These are phyloP conservation scores for Macropodus opercularis DNA, from an alignment of 2,797 vertebrate species.

Conservation along the genomic window DNA sequence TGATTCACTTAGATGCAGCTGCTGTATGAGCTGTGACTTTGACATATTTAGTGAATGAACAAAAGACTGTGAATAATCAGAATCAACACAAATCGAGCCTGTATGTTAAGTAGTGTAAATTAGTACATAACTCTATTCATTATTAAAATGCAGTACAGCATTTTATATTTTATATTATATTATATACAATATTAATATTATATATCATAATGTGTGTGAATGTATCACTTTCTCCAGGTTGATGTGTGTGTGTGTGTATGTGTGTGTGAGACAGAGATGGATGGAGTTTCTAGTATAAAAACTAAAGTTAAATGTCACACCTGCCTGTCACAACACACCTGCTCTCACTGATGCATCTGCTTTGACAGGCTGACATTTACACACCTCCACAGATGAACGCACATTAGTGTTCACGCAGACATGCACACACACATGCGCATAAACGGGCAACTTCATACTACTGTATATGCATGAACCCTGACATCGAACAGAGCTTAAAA, in stretches of 20 bases:
- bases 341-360: slow-evolving; percentile 64
- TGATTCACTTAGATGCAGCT: not conserved
- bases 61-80: not conserved
- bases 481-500: slow-evolving; percentile 6
- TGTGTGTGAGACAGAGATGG: slow-evolving; percentile 71
- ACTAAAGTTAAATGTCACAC: slow-evolving; percentile 84
- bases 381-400: slow-evolving; percentile 61
- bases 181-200: too few species aligned
- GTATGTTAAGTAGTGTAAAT: not conserved
- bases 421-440: slow-evolving; percentile 18
- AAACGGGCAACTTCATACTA: too few species aligned
- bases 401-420: slow-evolving; percentile 7
- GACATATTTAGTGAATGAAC: not conserved
- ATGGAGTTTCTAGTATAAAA: slow-evolving; percentile 76
- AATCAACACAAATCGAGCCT: not conserved
- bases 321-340: slow-evolving; percentile 79
- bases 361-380: slow-evolving; percentile 81
- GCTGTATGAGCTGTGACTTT: not conserved
- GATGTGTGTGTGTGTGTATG: slow-evolving; percentile 7
- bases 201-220: not conserved
- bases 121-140: too few species aligned
- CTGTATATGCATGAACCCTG: too few species aligned
- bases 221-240: not conserved
- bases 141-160: not conserved
- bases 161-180: too few species aligned